These are phyloP conservation scores for Nasonia vitripennis DNA, from an alignment of 1,140 invertebrate genomes.

Conservation along the genomic window DNA sequence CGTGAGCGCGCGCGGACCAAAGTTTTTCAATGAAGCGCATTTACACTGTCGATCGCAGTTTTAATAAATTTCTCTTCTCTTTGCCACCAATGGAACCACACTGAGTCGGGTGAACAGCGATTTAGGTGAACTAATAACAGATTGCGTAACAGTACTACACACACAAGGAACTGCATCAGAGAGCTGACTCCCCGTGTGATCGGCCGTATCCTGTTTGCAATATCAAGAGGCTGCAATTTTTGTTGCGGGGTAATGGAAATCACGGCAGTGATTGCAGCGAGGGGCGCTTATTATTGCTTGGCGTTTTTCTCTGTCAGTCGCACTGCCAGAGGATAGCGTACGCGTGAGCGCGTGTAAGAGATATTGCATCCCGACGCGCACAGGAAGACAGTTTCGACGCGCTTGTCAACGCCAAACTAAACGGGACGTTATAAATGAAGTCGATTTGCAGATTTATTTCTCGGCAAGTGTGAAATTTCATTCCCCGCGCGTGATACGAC, in stretches of 20 bases:
- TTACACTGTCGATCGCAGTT: not conserved
- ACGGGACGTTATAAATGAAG: constrained; percentile 16
- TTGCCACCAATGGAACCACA: no score
- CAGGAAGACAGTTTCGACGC: constrained; percentile 18
- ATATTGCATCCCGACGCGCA: not conserved
- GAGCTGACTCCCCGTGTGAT: constrained; percentile 4
- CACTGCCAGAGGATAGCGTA: not conserved
- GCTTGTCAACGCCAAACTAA: constrained; percentile 33
- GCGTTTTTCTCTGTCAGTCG: constrained; percentile 22
- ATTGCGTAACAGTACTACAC: not conserved
- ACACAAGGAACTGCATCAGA: not conserved
- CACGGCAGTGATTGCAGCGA: constrained; percentile 32
- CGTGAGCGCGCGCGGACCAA: not conserved
- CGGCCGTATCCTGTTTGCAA: constrained; percentile 39
- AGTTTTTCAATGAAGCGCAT: not conserved
- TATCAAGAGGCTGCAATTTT: constrained; percentile 45
- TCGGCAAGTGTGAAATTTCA: constrained; percentile 4
- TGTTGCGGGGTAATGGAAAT: constrained; percentile 42
- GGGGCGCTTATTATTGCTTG: constrained; percentile 39
- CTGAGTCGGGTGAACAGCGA: no score
- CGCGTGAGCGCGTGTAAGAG: constrained; percentile 4
- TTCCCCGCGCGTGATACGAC: not conserved
- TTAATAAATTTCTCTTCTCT: not conserved
- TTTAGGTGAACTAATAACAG: not conserved
- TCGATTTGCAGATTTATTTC: constrained; percentile 34